These are phyloP conservation scores for Habroteleia sp. DNA, from an alignment of 2,888 invertebrate species.

Conservation along the genomic window DNA sequence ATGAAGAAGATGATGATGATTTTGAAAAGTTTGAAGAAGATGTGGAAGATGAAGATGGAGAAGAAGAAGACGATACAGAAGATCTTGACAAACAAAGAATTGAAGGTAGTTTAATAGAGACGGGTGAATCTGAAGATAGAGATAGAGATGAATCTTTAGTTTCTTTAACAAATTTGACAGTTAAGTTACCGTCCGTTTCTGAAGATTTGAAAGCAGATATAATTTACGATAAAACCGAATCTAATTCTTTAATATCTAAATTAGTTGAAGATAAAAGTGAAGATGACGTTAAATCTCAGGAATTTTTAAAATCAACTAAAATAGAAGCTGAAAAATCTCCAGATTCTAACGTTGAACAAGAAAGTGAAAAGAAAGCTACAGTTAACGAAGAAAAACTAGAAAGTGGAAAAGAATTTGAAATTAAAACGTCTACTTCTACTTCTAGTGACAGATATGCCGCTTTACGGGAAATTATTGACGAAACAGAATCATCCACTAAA, in stretches of 20 bases:
- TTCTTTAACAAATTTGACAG: slow-evolving; percentile 70
- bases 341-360: slow-evolving; percentile 41
- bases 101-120: slow-evolving; percentile 28
- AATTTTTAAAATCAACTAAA: slow-evolving; percentile 42
- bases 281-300: slow-evolving; percentile 45
- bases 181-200: slow-evolving; percentile 69
- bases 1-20: slow-evolving; percentile 66
- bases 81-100: slow-evolving; percentile 43
- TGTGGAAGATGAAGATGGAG: slow-evolving; percentile 67
- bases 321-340: slow-evolving; percentile 60
- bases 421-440: slow-evolving; percentile 81
- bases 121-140: slow-evolving; percentile 64
- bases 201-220: slow-evolving; percentile 65
- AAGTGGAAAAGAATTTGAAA: slow-evolving; percentile 78
- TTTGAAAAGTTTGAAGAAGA: slow-evolving; percentile 68
- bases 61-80: slow-evolving; percentile 68
- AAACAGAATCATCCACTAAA: slow-evolving; percentile 68
- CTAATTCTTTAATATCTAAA: slow-evolving; percentile 24
- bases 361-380: slow-evolving; percentile 44
- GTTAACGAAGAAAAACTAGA: not conserved
- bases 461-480: slow-evolving; percentile 86
- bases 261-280: slow-evolving; percentile 66
- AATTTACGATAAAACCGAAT: slow-evolving; percentile 57
- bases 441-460: slow-evolving; percentile 91
- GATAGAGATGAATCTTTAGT: slow-evolving; percentile 75